These are phyloP conservation scores for Hirtodrosophila cameraria DNA, from an alignment of 2,888 invertebrate genomes.

Conservation along the genomic window DNA sequence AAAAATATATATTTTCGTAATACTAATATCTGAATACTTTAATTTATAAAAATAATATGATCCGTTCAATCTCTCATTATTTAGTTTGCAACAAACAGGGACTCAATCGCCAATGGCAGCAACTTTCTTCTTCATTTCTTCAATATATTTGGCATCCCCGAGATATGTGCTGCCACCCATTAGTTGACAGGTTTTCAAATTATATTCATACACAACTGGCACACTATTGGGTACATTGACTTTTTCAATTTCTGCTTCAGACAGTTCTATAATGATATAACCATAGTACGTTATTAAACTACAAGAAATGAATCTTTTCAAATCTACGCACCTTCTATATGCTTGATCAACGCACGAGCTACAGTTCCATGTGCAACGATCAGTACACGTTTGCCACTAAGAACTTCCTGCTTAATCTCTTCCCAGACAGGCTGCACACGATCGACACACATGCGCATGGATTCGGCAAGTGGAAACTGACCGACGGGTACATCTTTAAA, in stretches of 20 bases:
- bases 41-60: no score
- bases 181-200: conserved; percentile 87
- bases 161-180: conserved; percentile 90
- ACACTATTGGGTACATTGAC: conserved; percentile 92
- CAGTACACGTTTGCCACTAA: conserved; percentile 90
- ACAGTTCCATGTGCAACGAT: conserved; percentile 95
- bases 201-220: conserved; percentile 91
- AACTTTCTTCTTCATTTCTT: conserved; percentile 90
- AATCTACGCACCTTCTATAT: conserved; percentile 87
- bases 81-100: background rate
- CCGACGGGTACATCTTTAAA: conserved; percentile 89
- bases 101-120: conserved; percentile 89
- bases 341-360: conserved; percentile 93
- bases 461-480: conserved; percentile 93
- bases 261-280: conserved; percentile 85
- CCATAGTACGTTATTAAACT: no score
- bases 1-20: conserved; percentile 4
- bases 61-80: background rate
- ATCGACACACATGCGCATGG: conserved; percentile 91
- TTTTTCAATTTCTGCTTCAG: conserved; percentile 89
- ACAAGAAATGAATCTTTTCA: no score
- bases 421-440: conserved; percentile 93
- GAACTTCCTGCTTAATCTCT: conserved; percentile 88
- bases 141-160: conserved; percentile 91
- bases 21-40: no score